phyloP scores from a whole-genome alignment of 2,113 vertebrate species.

The Pseudopodoces humilis region DNA sequence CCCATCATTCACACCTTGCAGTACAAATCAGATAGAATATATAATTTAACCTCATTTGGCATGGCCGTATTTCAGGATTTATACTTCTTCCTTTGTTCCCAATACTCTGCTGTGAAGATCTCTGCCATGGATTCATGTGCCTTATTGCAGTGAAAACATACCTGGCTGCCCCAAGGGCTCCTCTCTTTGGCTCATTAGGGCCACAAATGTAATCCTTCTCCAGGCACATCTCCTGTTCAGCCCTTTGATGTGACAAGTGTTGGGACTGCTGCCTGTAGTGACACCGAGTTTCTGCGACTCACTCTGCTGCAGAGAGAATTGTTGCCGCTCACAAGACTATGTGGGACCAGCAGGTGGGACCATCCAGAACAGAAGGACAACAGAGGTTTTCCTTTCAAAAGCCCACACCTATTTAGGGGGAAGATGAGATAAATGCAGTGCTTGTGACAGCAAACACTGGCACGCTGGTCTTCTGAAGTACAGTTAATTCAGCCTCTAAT shows the following conservation, averaged over 20 bases:
- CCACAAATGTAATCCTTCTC: background rate
- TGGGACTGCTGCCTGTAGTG: background rate
- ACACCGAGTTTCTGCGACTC: background rate
- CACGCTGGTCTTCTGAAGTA: background rate
- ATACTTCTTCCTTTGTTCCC: background rate
- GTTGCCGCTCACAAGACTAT: background rate
- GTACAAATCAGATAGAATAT: background rate
- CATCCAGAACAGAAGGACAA: background rate
- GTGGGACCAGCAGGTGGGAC: background rate
- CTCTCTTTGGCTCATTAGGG: background rate
- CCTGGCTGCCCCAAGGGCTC: background rate
- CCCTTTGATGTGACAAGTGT: background rate
- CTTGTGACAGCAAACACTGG: background rate
- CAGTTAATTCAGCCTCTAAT: background rate
- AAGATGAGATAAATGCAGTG: background rate
- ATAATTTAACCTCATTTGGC: background rate
- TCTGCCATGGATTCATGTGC: background rate
- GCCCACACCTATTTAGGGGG: accelerated
- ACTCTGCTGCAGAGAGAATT: background rate
- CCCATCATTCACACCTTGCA: background rate
- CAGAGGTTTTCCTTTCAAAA: background rate
- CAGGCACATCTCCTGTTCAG: background rate
- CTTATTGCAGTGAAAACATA: background rate
- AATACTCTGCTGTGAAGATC: background rate
- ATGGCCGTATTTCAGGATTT: background rate